Percentiles rank a stretch among this genome's conserved stretches.
Conservation (phyloP, 2,113 vertebrate genomes). For the Orycteropus afer region DNA sequence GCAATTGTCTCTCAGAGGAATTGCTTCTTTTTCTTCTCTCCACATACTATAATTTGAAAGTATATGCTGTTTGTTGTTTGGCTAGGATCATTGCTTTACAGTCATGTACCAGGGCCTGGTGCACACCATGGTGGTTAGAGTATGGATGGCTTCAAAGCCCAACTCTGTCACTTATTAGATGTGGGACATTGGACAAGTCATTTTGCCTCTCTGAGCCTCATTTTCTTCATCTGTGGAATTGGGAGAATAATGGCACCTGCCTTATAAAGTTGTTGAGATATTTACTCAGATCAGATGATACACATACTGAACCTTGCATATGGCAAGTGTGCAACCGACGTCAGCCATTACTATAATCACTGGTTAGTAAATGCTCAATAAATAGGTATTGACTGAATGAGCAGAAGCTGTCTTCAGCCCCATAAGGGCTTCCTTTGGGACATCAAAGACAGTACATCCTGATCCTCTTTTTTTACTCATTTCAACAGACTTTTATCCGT, state of each 20-base stretch:
- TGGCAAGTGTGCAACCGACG: not conserved
- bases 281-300: not conserved
- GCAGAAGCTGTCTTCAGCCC: not conserved
- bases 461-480: not conserved
- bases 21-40: not conserved
- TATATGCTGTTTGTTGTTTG: not conserved
- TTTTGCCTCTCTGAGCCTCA: not conserved
- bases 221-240: slow-evolving; percentile 24
- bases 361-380: not conserved
- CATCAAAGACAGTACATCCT: not conserved
- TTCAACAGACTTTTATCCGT: not conserved
- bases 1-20: not conserved
- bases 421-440: not conserved
- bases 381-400: not conserved
- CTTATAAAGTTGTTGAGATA: not conserved
- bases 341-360: not conserved
- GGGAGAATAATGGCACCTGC: not conserved
- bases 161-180: not conserved
- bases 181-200: not conserved
- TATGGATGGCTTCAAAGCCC: not conserved
- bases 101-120: not conserved
- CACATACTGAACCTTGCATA: not conserved
- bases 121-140: not conserved
- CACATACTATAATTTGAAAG: not conserved
- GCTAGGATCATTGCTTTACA: not conserved